phyloP scores from a whole-genome alignment of 1,140 invertebrate genomes.

The Drosophila equinoxialis region DNA sequence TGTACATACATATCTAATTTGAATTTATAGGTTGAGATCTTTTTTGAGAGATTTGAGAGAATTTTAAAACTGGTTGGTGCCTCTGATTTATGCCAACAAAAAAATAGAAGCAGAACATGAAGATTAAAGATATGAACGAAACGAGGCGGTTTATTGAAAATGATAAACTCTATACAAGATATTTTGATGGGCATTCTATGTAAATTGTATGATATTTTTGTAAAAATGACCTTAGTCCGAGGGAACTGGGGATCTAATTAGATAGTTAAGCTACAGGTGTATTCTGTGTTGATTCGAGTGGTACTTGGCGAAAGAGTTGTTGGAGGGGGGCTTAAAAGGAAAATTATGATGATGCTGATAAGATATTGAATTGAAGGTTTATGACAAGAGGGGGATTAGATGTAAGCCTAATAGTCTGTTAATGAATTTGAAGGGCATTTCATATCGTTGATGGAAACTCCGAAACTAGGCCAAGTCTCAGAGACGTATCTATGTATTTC shows the following conservation, averaged over 20 bases:
- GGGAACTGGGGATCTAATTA: not conserved
- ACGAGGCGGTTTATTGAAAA: conserved; percentile 45
- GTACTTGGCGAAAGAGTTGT: conserved; percentile 48
- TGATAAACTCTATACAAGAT: conserved; percentile 51
- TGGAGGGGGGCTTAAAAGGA: not conserved
- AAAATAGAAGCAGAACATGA: conserved; percentile 7
- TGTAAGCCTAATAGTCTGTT: not conserved
- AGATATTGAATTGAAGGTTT: conserved; percentile 6
- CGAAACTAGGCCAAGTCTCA: no score
- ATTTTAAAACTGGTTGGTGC: conserved; percentile 7
- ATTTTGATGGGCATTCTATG: conserved; percentile 59
- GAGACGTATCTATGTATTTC: no score
- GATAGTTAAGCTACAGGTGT: conserved; percentile 30
- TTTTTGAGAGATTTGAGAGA: conserved; percentile 36
- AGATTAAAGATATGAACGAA: conserved; percentile 10
- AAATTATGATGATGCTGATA: not conserved
- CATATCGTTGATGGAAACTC: no score
- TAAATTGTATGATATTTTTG: conserved; percentile 35
- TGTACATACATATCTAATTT: conserved; percentile 54
- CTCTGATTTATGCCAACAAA: conserved; percentile 59
- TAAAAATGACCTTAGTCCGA: conserved; percentile 2
- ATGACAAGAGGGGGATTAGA: not conserved
- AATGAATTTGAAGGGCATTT: conserved; percentile 1
- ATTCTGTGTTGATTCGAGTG: conserved; percentile 6
- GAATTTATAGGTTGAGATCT: conserved; percentile 74